A percentile compares a stretch with the other conserved stretches of the same genome.
phyloP scores from a whole-genome alignment of 2,797 vertebrate genomes.

The Myiotriccus ornatus region DNA sequence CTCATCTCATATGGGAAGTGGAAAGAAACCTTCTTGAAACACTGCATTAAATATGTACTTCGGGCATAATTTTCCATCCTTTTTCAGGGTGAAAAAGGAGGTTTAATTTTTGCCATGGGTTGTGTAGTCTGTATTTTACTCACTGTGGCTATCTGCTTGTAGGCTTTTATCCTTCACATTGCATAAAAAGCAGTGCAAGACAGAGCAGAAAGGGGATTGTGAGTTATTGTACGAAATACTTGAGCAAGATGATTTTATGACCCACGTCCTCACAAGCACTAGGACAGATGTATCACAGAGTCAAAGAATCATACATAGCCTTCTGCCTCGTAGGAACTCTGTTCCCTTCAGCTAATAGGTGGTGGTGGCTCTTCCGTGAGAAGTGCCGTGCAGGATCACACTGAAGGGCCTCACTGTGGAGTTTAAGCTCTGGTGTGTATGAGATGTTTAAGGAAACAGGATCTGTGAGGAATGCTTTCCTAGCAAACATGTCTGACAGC shows the following conservation, averaged over 20 bases:
- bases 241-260: neutral
- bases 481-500: neutral
- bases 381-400: neutral
- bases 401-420: neutral
- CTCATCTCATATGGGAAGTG: neutral
- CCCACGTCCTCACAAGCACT: neutral
- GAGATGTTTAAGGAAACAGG: neutral
- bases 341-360: neutral
- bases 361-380: neutral
- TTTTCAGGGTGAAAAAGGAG: neutral
- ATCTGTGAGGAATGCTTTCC: neutral
- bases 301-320: accelerated
- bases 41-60: neutral
- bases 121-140: neutral
- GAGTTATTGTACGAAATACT: neutral
- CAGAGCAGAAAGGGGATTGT: neutral
- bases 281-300: neutral
- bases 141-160: neutral
- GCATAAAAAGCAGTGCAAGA: neutral
- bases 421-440: neutral
- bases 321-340: neutral
- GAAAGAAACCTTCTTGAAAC: neutral
- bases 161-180: neutral
- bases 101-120: neutral
- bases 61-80: neutral